These are phyloP conservation scores for Threskiornis aethiopicus DNA, from an alignment of 2,797 vertebrate species.

Conservation along the genomic window DNA sequence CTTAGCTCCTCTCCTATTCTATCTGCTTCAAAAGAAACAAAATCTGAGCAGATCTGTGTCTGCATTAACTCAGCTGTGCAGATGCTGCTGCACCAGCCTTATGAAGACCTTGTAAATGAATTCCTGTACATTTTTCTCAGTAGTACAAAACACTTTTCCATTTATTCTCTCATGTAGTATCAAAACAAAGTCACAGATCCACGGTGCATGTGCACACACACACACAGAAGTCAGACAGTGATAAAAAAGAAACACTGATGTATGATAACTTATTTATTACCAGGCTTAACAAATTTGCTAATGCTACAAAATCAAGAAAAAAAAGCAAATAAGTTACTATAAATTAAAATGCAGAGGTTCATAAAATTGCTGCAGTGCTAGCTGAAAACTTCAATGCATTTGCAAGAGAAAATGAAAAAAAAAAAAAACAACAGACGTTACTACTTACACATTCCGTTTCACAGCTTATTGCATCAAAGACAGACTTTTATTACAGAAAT, in stretches of 20 bases:
- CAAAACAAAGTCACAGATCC: not conserved
- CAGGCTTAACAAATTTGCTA: not conserved
- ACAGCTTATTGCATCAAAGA: not conserved
- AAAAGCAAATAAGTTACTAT: not conserved
- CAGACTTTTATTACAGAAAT: not conserved
- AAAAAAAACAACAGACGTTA: not conserved
- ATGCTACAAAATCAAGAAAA: not conserved
- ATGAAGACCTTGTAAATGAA: not conserved
- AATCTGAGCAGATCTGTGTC: not conserved
- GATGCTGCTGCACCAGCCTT: not conserved
- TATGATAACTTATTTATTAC: not conserved
- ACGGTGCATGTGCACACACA: accelerated
- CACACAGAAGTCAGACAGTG: not conserved
- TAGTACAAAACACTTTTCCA: not conserved
- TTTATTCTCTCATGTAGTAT: not conserved
- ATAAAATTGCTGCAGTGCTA: not conserved
- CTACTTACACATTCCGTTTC: not conserved
- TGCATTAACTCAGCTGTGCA: not conserved
- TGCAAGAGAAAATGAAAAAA: not conserved
- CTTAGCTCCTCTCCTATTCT: not conserved
- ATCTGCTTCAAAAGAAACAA: not conserved
- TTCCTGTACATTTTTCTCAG: not conserved
- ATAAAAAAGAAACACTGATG: not conserved
- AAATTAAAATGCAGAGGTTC: not conserved
- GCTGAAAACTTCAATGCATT: not conserved